Conservation (phyloP, 2,888 invertebrate genomes). For the Argynnis bischoffii region DNA sequence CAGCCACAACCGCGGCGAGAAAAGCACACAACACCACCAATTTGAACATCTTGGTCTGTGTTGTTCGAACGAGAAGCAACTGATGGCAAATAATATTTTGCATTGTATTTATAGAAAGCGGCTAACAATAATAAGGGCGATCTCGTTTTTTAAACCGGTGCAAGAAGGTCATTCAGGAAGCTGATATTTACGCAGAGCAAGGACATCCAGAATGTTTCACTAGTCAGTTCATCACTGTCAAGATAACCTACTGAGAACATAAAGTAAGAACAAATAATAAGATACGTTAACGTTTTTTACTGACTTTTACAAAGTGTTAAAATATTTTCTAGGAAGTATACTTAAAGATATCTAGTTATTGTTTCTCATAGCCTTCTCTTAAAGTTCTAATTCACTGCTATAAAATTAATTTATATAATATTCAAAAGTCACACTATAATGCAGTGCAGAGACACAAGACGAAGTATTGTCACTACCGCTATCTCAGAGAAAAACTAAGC, state of each 20-base stretch:
- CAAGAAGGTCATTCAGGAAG: conserved; percentile 64
- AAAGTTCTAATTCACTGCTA: too few relatives aligned
- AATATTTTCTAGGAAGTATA: too few relatives aligned
- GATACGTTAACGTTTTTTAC: not conserved
- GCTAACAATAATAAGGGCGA: conserved; percentile 64
- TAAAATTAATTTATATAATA: too few relatives aligned
- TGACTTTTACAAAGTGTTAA: not conserved
- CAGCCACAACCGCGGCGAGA: conserved; percentile 79
- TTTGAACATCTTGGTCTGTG: conserved; percentile 77
- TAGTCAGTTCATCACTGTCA: conserved; percentile 58
- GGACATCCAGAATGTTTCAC: conserved; percentile 56
- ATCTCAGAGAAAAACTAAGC: too few relatives aligned
- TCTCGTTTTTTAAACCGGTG: conserved; percentile 70
- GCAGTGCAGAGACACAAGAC: too few relatives aligned
- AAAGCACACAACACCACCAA: conserved; percentile 84
- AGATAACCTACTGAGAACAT: not conserved
- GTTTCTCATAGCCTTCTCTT: too few relatives aligned
- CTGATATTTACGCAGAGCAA: conserved; percentile 68
- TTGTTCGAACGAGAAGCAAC: conserved; percentile 62
- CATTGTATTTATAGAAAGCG: conserved; percentile 70
- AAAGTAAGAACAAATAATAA: conserved; percentile 4
- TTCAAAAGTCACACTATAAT: too few relatives aligned
- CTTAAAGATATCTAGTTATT: too few relatives aligned
- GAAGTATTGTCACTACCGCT: too few relatives aligned
- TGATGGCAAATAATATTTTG: conserved; percentile 56